Conservation (phyloP, 2,797 vertebrate species). For the Falco columbarius region DNA sequence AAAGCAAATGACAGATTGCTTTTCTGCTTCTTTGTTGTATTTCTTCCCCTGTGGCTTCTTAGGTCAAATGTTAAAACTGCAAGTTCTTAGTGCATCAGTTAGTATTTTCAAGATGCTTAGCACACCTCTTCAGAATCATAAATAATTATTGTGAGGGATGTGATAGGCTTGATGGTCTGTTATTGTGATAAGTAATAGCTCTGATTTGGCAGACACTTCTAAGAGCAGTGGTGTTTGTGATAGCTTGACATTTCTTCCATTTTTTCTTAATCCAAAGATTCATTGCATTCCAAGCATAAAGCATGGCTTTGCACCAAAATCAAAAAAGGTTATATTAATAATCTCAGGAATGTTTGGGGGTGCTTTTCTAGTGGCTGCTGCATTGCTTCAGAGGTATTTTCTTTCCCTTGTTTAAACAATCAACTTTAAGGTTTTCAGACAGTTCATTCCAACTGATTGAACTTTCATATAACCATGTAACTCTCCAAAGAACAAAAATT, state of each 20-base stretch:
- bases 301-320: neutral
- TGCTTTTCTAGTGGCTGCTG: neutral
- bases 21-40: neutral
- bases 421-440: constrained; percentile 44
- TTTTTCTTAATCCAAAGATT: constrained; percentile 30
- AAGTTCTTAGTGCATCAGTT: neutral
- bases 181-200: neutral
- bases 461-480: constrained; percentile 31
- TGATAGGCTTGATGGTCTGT: neutral
- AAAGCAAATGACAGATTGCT: neutral
- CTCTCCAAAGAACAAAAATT: constrained; percentile 25
- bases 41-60: neutral
- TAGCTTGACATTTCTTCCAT: neutral
- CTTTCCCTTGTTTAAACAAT: constrained; percentile 49
- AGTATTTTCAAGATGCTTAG: neutral
- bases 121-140: neutral
- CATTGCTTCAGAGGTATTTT: constrained; percentile 42
- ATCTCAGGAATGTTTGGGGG: constrained; percentile 20
- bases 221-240: neutral
- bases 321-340: neutral
- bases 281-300: constrained; percentile 27
- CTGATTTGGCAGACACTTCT: neutral
- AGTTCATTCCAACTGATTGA: constrained; percentile 63
- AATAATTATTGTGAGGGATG: neutral
- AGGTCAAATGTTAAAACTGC: neutral